phyloP scores from a whole-genome alignment of 2,888 invertebrate species.

The Lysandra bellargus region DNA sequence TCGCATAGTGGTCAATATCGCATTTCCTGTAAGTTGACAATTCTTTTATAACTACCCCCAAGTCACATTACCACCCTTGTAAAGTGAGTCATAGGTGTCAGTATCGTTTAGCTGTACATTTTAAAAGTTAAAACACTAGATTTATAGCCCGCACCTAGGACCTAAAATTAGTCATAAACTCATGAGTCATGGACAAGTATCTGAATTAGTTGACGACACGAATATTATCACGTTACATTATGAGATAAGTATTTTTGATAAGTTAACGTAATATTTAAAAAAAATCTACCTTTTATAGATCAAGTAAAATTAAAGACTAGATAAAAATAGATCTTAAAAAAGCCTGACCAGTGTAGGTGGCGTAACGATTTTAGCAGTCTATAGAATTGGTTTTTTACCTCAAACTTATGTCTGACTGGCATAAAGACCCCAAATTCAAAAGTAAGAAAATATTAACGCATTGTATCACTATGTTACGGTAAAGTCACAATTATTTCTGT shows the following conservation, averaged over 20 bases:
- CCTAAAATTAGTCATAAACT: constrained; percentile 1
- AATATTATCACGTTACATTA: not conserved
- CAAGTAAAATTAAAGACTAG: not conserved
- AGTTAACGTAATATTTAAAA: not conserved
- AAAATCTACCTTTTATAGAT: not conserved
- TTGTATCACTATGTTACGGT: no score
- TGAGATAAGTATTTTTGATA: not conserved
- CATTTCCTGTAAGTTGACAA: no score
- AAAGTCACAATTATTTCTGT: no score
- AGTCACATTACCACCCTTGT: not conserved
- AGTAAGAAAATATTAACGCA: no score
- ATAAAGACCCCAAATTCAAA: no score
- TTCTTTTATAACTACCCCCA: no score
- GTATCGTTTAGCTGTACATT: not conserved
- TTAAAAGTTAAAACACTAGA: constrained; percentile 6
- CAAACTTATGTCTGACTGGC: no score
- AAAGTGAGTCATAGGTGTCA: not conserved
- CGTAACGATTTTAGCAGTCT: no score
- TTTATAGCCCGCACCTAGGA: not conserved
- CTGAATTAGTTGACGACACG: not conserved
- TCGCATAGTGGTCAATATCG: no score
- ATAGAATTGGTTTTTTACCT: no score
- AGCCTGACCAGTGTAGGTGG: no score
- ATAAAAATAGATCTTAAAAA: no score
- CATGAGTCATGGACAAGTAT: not conserved